These are phyloP conservation scores for Chorisops tibialis DNA, from an alignment of 2,888 invertebrate species.

Conservation along the genomic window DNA sequence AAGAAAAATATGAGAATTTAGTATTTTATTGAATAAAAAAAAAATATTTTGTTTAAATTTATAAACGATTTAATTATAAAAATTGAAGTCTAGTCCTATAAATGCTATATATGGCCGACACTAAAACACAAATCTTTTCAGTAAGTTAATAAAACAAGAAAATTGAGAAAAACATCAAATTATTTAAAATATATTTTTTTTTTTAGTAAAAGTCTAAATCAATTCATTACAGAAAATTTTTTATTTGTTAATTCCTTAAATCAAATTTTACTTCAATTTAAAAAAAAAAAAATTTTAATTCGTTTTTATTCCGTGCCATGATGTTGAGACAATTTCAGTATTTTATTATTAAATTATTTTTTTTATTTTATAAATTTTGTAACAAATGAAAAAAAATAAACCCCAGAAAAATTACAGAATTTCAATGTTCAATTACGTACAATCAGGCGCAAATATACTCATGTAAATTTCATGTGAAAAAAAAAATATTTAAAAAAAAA, in stretches of 20 bases:
- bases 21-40: conserved; percentile 20
- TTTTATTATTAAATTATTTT: background rate
- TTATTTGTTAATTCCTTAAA: background rate
- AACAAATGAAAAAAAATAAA: background rate
- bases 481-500: background rate
- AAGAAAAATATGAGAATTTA: conserved; percentile 10
- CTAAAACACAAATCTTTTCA: background rate
- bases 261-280: background rate
- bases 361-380: background rate
- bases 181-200: background rate
- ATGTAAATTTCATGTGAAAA: background rate
- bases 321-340: too few relatives aligned
- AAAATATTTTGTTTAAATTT: conserved; percentile 14
- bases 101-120: conserved; percentile 9
- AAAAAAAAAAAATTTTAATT: background rate
- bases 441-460: conserved; percentile 15
- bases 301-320: too few relatives aligned
- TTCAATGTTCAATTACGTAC: conserved; percentile 18
- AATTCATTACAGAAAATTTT: background rate
- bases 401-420: conserved; percentile 13
- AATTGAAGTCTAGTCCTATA: conserved; percentile 17
- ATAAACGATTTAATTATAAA: conserved; percentile 7
- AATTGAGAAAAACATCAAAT: background rate
- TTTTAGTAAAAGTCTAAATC: too few relatives aligned
- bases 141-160: background rate